phyloP scores from a whole-genome alignment of 2,113 vertebrate genomes.

The Mormyrus lacerda region DNA sequence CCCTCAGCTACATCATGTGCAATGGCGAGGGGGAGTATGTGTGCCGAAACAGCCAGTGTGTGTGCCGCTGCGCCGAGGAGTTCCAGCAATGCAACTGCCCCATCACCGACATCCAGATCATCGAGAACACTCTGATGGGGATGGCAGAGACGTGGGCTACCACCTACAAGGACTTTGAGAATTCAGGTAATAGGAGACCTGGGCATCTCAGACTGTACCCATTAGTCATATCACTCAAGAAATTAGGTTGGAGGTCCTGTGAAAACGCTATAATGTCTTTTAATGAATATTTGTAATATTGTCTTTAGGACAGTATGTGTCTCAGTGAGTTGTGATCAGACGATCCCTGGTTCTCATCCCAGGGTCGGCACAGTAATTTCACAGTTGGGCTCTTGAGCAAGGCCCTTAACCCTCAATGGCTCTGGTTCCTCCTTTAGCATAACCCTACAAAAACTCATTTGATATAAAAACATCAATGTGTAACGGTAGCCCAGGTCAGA shows the following conservation, averaged over 20 bases:
- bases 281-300: background rate
- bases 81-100: conserved; percentile 98
- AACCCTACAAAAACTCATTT: background rate
- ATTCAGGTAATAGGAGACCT: conserved; percentile 72
- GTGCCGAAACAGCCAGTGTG: conserved; percentile 85
- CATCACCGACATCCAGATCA: conserved; percentile 95
- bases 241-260: background rate
- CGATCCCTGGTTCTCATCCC: background rate
- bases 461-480: background rate
- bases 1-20: conserved; percentile 99
- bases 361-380: background rate
- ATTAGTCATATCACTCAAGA: background rate
- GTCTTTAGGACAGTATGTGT: background rate
- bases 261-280: background rate
- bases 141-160: conserved; percentile 90
- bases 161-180: conserved; percentile 95
- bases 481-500: background rate
- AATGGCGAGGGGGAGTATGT: conserved; percentile 94
- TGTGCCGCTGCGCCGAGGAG: conserved; percentile 85
- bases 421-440: background rate
- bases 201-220: background rate
- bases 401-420: background rate
- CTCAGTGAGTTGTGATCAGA: background rate
- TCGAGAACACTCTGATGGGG: conserved; percentile 85
- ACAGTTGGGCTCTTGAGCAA: background rate